A percentile compares a stretch with the other conserved stretches of the same genome.
phyloP scores from a whole-genome alignment of 2,113 vertebrate genomes.

The Madoqua kirkii region DNA sequence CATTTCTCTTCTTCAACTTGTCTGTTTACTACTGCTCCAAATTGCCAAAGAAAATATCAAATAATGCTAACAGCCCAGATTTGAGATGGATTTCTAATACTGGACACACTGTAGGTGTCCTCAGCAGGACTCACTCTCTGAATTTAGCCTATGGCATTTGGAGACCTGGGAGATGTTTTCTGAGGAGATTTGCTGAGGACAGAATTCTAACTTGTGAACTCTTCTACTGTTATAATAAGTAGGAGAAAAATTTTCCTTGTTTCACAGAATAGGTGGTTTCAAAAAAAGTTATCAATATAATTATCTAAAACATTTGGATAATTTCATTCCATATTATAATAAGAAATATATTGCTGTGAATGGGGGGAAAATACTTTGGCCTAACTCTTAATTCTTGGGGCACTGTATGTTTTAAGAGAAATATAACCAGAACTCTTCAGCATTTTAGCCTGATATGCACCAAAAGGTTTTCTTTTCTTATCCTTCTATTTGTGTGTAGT shows the following conservation, averaged over 20 bases:
- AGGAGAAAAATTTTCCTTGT: neutral
- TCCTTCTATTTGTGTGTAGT: neutral
- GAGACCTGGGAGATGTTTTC: neutral
- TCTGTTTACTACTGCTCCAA: conserved; percentile 11
- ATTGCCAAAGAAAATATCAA: neutral
- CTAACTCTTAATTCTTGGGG: neutral
- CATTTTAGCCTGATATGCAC: neutral
- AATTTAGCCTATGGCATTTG: neutral
- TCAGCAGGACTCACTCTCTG: neutral
- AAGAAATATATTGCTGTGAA: neutral
- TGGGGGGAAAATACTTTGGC: neutral
- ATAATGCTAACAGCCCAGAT: neutral
- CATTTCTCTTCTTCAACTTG: neutral
- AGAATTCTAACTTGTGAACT: neutral
- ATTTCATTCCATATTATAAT: neutral
- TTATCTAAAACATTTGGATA: neutral
- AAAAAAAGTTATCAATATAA: neutral
- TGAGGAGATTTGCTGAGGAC: neutral
- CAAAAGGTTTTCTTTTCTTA: neutral
- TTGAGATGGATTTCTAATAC: neutral
- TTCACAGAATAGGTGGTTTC: neutral
- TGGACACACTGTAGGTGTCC: neutral
- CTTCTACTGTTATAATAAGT: neutral
- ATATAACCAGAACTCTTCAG: neutral
- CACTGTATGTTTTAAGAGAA: neutral